A percentile compares a stretch with the other conserved stretches of the same genome.
Conservation (phyloP, 2,888 invertebrate genomes). For the Noctuana brunneofusca region DNA sequence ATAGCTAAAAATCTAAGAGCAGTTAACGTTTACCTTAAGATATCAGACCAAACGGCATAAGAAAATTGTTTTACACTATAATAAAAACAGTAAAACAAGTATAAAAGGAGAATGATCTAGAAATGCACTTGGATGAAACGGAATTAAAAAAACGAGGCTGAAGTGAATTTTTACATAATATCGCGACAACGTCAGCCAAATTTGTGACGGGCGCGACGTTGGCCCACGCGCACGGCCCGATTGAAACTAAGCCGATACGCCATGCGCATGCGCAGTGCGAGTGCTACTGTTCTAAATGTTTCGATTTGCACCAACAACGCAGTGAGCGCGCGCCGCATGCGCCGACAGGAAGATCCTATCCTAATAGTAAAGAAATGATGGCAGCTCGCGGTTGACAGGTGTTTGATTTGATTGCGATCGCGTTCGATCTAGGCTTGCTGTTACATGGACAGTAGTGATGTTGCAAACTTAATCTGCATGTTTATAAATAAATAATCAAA, state of each 20-base stretch:
- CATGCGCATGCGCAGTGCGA: slow-evolving; percentile 20
- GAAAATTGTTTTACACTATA: slow-evolving; percentile 31
- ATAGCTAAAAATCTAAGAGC: slow-evolving; percentile 31
- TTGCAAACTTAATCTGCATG: background rate
- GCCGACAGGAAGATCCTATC: slow-evolving; percentile 18
- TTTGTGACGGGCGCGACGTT: slow-evolving; percentile 45
- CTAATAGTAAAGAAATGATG: slow-evolving; percentile 26
- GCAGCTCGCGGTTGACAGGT: slow-evolving; percentile 22
- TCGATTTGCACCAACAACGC: slow-evolving; percentile 12
- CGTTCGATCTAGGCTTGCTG: slow-evolving; percentile 6
- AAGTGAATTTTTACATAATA: slow-evolving; percentile 48
- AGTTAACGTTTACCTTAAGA: slow-evolving; percentile 37
- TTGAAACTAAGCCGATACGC: slow-evolving; percentile 55
- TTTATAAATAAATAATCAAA: too few species aligned
- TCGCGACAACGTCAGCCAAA: slow-evolving; percentile 57
- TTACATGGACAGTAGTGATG: too few species aligned
- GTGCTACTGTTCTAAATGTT: slow-evolving; percentile 23
- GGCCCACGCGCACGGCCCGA: slow-evolving; percentile 53
- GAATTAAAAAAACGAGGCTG: slow-evolving; percentile 33
- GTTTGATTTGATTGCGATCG: slow-evolving; percentile 10
- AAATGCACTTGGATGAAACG: slow-evolving; percentile 42
- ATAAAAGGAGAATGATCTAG: slow-evolving; percentile 38
- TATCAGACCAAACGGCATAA: slow-evolving; percentile 39
- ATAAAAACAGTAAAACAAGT: slow-evolving; percentile 31
- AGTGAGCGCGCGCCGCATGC: background rate